Base-by-base conservation (phyloP, 37 sponge, comb jelly and placozoan species). In the Hormiphora californensis region DNA sequence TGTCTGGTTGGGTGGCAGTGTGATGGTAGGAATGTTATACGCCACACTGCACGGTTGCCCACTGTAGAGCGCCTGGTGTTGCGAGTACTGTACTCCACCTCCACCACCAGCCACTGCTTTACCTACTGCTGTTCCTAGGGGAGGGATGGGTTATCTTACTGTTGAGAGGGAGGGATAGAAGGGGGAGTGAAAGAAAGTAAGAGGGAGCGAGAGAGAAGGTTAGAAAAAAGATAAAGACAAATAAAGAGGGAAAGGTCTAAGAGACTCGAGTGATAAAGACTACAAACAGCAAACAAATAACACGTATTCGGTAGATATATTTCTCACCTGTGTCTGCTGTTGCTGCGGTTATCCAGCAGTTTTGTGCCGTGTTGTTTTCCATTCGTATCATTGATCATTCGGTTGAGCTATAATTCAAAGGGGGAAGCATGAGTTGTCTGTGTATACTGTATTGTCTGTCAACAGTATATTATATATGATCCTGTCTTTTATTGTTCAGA, bases 331-430 rank as follows among this genome's bases (percentile, higher is more conserved):
- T 17, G 28, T 28, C 35, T 65, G 32, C 38, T 28, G 67, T 36
- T 4, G 67, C n/a, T n/a, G n/a, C 34, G 12, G 67, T 35, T 65
- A 65, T 27, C 67, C 67, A 65, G 28, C 67, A 65, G 67, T 65
- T 35, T 65, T 17, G 4, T 15, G 38, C 67, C 32, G 38, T 65
- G 67, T 38, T 65, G 35, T 27, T 65, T 33, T 65, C 67, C 67
- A 65, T 65, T 65, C 35, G 67, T 36, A 65, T 65, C 67, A 65
- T 65, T 33, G 21, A 39, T 36, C 67, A 65, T 65, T n/a, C n/a
- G n/a, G n/a, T n/a, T n/a, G n/a, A n/a, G n/a, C n/a, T n/a, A n/a
- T n/a, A n/a, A n/a, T n/a, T n/a, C n/a, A n/a, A n/a, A n/a, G n/a
- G n/a, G n/a, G n/a, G n/a, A n/a, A n/a, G n/a, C n/a, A n/a, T n/a